Evolutionary conservation across 2,888 invertebrate genomes (phyloP).

Genomic region (Abrostola triplasia): DNA sequence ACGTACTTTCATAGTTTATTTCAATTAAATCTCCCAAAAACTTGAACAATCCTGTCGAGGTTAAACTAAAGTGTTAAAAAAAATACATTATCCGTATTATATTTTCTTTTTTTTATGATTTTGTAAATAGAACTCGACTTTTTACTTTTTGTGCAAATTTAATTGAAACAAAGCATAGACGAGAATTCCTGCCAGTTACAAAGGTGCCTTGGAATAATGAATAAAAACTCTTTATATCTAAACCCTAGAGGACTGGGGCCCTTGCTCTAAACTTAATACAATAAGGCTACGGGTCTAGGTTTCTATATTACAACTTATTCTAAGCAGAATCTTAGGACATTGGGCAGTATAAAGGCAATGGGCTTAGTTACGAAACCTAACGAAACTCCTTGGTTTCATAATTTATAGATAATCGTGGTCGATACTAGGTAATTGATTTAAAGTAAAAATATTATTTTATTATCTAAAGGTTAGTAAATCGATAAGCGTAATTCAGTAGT

Average conservation of each 20-base stretch:
- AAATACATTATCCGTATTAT: too few species aligned
- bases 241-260: constrained; percentile 28
- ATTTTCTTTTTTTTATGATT: too few species aligned
- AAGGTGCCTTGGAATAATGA: constrained; percentile 36
- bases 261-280: constrained; percentile 31
- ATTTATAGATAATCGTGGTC: constrained; percentile 12
- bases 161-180: constrained; percentile 2
- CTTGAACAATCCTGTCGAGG: too few species aligned
- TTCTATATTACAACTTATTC: constrained; percentile 29
- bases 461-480: constrained; percentile 74
- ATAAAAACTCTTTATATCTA: constrained; percentile 18
- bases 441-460: constrained; percentile 31
- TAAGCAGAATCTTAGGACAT: constrained; percentile 42
- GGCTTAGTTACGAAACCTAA: constrained; percentile 17
- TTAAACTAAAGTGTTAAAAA: too few species aligned
- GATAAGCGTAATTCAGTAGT: constrained; percentile 82
- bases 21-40: too few species aligned
- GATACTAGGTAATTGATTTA: constrained; percentile 38
- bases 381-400: constrained; percentile 17
- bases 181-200: constrained; percentile 25
- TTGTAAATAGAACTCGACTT: too few species aligned
- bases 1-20: too few species aligned
- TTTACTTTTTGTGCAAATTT: too few species aligned
- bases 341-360: constrained; percentile 48
- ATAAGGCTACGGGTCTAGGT: constrained; percentile 56